Evolutionary conservation across 1,140 invertebrate species (phyloP).

Genomic region (Ceratosolen solmsi): DNA sequence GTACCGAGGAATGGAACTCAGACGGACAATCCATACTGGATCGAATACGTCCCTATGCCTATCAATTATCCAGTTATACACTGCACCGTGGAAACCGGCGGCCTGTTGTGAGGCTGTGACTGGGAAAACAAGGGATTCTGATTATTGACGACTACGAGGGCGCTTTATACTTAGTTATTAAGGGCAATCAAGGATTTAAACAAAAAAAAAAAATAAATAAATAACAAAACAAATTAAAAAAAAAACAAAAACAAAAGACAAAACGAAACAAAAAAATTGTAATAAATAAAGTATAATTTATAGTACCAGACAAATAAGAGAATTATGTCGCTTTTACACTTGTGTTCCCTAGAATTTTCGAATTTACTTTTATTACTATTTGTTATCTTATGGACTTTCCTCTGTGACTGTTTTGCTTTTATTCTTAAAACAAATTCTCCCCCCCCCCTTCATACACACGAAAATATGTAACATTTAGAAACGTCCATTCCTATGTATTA

Average conservation of each 20-base stretch:
- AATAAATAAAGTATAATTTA: too few relatives aligned
- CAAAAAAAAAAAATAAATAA: neutral
- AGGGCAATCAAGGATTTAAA: constrained; percentile 14
- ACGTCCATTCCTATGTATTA: constrained; percentile 52
- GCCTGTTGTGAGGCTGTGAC: neutral
- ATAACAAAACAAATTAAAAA: neutral
- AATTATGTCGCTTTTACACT: too few relatives aligned
- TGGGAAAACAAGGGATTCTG: too few relatives aligned
- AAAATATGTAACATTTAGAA: constrained; percentile 39
- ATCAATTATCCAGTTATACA: constrained; percentile 55
- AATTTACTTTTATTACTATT: too few relatives aligned
- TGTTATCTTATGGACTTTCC: too few relatives aligned
- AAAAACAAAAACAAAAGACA: neutral
- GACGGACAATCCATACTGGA: constrained; percentile 45
- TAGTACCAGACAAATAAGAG: too few relatives aligned
- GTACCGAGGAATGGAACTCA: constrained; percentile 77
- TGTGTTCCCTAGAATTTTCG: too few relatives aligned
- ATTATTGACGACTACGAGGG: neutral
- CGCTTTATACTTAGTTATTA: constrained; percentile 46
- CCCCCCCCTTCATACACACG: too few relatives aligned
- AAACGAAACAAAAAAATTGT: too few relatives aligned
- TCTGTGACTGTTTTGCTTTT: too few relatives aligned
- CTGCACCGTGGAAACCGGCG: constrained; percentile 34
- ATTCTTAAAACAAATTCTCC: too few relatives aligned
- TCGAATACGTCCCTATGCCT: constrained; percentile 58